A percentile compares a stretch with the other conserved stretches of the same genome.
These are phyloP conservation scores for Crossaster papposus DNA, from an alignment of 53 echinoderm and acorn worm genomes.

Conservation along the genomic window DNA sequence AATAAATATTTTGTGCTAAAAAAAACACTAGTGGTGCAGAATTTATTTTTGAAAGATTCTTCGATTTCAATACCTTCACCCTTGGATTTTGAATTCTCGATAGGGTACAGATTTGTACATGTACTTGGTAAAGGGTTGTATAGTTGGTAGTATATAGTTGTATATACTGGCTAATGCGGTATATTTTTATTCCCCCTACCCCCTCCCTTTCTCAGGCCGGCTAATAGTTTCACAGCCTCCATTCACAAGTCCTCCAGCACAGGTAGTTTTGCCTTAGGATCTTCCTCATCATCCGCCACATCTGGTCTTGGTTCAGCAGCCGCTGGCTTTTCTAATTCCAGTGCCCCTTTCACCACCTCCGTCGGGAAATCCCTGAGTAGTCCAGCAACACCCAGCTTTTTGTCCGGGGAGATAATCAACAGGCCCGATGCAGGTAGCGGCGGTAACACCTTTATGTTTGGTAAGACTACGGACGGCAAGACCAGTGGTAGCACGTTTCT, in stretches of 20 bases:
- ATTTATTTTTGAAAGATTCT: neutral
- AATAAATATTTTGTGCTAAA: neutral
- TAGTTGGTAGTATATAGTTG: too few relatives aligned
- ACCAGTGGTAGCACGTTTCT: neutral
- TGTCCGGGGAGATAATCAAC: neutral
- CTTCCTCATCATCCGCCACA: neutral
- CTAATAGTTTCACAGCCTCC: neutral
- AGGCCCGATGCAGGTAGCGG: neutral
- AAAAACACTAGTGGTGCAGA: neutral
- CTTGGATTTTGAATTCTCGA: neutral
- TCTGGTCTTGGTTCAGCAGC: neutral
- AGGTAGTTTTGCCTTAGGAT: constrained; percentile 12
- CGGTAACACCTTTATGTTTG: neutral
- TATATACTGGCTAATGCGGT: neutral
- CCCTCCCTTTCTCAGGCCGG: too few relatives aligned
- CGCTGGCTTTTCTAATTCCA: neutral
- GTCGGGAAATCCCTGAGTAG: neutral
- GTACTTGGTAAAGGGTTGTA: neutral
- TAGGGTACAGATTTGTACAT: neutral
- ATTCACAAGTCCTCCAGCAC: constrained; percentile 50
- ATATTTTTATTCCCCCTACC: neutral
- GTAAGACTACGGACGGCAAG: neutral
- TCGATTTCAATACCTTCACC: neutral
- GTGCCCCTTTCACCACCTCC: constrained; percentile 15
- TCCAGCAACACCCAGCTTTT: neutral